Percentiles rank a stretch among this genome's conserved stretches.
phyloP scores from a whole-genome alignment of 2,797 vertebrate species.

The Pantherophis alleghaniensis region DNA sequence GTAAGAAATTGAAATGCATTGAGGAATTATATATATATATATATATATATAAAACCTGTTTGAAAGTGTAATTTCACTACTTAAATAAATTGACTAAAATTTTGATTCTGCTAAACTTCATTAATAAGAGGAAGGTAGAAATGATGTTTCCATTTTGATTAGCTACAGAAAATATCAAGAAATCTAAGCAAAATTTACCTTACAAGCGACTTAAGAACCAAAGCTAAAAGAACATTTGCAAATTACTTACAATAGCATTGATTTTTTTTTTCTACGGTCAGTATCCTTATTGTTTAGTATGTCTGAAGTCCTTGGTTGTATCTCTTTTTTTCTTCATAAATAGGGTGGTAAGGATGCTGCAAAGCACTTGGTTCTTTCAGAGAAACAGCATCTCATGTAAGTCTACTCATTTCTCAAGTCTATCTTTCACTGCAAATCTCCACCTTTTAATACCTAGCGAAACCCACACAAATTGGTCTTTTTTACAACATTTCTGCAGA shows the following conservation, averaged over 20 bases:
- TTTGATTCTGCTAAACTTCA: conserved; percentile 1
- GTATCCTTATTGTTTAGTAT: conserved; percentile 26
- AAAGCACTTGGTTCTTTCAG: conserved; percentile 13
- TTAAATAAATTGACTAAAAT: not conserved
- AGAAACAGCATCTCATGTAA: conserved; percentile 18
- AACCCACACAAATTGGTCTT: conserved; percentile 40
- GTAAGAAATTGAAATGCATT: not conserved
- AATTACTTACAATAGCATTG: conserved; percentile 57
- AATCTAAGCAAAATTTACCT: not conserved
- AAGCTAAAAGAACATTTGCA: not conserved
- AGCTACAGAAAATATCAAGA: not conserved
- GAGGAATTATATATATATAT: not conserved
- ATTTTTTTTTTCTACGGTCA: conserved; percentile 1
- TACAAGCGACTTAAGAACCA: not conserved
- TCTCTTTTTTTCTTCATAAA: conserved; percentile 33
- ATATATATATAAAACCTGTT: not conserved
- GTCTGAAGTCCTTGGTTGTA: conserved; percentile 25
- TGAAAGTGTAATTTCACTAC: conserved; percentile 14
- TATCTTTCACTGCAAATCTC: conserved; percentile 41
- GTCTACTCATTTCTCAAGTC: not conserved
- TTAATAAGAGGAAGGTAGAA: not conserved
- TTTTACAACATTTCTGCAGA: conserved; percentile 53
- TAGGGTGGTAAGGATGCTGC: not conserved
- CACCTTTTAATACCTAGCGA: conserved; percentile 44
- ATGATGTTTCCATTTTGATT: not conserved